Base-by-base conservation (phyloP, 2,113 vertebrate genomes). In the Ariopsis seemanni region DNA sequence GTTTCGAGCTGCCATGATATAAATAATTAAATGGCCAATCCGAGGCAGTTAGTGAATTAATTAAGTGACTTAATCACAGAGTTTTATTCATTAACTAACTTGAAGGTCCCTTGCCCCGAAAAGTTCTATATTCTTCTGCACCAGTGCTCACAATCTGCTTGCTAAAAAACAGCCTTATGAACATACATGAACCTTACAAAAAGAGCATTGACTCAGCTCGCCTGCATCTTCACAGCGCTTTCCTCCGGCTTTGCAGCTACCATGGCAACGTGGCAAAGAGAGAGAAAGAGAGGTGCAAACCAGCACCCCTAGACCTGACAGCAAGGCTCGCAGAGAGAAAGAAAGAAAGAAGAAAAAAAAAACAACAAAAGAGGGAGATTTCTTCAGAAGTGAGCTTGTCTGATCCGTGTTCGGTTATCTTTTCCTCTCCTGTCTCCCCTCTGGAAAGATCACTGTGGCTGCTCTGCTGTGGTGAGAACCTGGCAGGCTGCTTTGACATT, bases 191-290 rank as follows among this genome's bases (percentile, higher is more conserved):
- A 30, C 55, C 87, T 86, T 78, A 83, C 85, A 86, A 65, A 89
- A 86, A 57, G 84, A 81, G 52, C 48, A 10, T 83, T 85, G 84
- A 85, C 63, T 63, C 52, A 60, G 27, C 79, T 91, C 83, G 72
- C 86, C 82, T 89, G 88, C 83, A 53, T 86, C 69, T 63, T 22
- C 30, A 4, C 60, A 85, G 74, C 18, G 74, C 57, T 81, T 86
- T 89, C 89, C 87, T 88, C 85, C 2, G 20, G 82, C 82, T 85
- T 72, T 63, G 30, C 27, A 74, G 88, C 89, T 91, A 74, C 89
- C 90, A 91, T 91, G 90, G 88, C 88, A 86, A 94, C 93, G 90
- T 87, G 85, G 94, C 85, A 87, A 90, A 83, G 90, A 92, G 55
- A 75, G 55, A 27, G 30, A 74, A 53, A 74, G 25, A 55, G 91